Evolutionary conservation across 35 echinoderm and acorn worm genomes (phyloP), one percentile per base, ranked within the genome.

Genomic region (Apostichopus parvimensis): DNA sequence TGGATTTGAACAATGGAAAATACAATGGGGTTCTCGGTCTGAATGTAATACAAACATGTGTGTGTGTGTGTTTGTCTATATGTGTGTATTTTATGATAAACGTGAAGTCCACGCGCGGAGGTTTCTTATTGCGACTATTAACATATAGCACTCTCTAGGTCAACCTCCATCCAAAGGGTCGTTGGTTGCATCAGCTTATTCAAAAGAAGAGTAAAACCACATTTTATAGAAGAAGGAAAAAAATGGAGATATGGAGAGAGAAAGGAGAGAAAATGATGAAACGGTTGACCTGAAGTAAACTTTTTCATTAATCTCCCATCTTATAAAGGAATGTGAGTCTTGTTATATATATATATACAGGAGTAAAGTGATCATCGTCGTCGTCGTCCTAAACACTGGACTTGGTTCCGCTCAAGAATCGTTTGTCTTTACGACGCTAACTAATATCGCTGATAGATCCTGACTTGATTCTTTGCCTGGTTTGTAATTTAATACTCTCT

Each of bases 401-500:
- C 71, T 75, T 75, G 71, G 71, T 75, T 75, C 71, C 71, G 71
- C n/a, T 75, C 17, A 22, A 75, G 71, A 75, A 22, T 22, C 58
- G 58, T 61, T 22, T 75, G 64, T 6, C 71, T n/a, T 22, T 22
- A 18, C 71, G 71, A 59, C 81, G 54, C 20, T 26, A 59, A 84
- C 54, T 10, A 59, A 18, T 56, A 58, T 84, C 81, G 81, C 57
- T 22, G 55, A 84, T 84, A 60, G 81, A 59, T n/a, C 81, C 24
- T 84, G 81, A 59, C 56, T 59, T 25, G 81, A 20, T 59, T 84
- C 81, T 6, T 55, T 84, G 4, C 25, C 17, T 75, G 58, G 54
- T 84, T 58, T 5, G 81, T 58, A 84, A 84, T 21, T 23, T 6
- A 6, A 84, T 58, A 54, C 55, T 58, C 56, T 52, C 20, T 52